A percentile compares a stretch with the other conserved stretches of the same genome.
Conservation (phyloP, 2,797 vertebrate genomes). For the Aphelocoma californica region DNA sequence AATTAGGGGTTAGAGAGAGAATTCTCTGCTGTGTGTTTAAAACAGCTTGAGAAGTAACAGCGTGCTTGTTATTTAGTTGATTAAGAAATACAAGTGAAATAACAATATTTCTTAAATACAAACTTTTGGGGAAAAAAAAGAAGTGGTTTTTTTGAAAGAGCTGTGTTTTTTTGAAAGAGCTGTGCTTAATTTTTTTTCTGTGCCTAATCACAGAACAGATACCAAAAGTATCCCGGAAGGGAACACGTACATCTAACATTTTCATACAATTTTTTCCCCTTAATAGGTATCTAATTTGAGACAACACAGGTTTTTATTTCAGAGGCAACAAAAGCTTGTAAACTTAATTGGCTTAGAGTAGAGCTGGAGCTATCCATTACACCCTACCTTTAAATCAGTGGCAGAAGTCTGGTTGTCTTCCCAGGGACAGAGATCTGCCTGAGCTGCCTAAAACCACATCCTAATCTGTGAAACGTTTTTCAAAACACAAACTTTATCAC, state of each 20-base stretch:
- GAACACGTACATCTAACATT: not conserved
- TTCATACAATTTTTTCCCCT: not conserved
- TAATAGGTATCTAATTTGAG: not conserved
- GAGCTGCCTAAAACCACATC: not conserved
- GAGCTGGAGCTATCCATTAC: not conserved
- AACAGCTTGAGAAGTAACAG: not conserved
- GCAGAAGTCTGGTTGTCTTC: not conserved
- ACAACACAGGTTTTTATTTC: not conserved
- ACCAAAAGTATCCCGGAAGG: not conserved
- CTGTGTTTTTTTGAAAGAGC: not conserved
- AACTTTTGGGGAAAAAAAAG: accelerated
- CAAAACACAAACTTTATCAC: not conserved
- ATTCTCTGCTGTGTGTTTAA: not conserved
- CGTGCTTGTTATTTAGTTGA: not conserved
- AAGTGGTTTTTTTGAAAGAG: not conserved
- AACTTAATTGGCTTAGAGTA: not conserved
- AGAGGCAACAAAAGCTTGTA: not conserved
- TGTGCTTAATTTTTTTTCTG: not conserved
- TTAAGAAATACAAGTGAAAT: not conserved
- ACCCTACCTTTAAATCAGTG: not conserved
- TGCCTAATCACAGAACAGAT: not conserved
- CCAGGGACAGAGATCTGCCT: not conserved
- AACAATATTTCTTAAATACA: not conserved
- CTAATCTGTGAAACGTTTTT: not conserved
- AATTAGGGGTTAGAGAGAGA: not conserved